Evolutionary conservation across 2,888 invertebrate species (phyloP).

Genomic region (Lobophora halterata): DNA sequence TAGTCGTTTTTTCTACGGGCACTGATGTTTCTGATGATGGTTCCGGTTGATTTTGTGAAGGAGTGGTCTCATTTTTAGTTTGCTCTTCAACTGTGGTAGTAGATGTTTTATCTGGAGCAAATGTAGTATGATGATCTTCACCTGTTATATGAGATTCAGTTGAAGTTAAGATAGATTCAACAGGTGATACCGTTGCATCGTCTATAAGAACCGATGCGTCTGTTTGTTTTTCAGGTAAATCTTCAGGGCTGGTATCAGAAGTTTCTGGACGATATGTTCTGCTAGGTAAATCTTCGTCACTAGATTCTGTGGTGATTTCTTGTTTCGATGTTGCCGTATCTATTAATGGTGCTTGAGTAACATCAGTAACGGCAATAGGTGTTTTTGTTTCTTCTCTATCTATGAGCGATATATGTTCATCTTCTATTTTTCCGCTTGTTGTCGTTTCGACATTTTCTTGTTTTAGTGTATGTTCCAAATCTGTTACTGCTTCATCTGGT

Average conservation of each 20-base stretch:
- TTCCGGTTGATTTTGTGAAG: conserved; percentile 24
- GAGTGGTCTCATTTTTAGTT: conserved; percentile 23
- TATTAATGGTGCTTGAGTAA: conserved; percentile 9
- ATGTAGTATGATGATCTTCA: conserved; percentile 14
- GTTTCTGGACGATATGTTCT: conserved; percentile 15
- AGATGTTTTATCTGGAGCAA: conserved; percentile 14
- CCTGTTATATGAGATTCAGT: conserved; percentile 11
- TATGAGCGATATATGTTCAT: conserved; percentile 3
- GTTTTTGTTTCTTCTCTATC: conserved; percentile 9
- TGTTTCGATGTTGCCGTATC: conserved; percentile 14
- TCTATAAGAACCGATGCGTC: conserved; percentile 5
- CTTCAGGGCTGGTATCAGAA: conserved; percentile 17
- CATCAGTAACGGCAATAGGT: conserved; percentile 8
- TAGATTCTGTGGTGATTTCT: conserved; percentile 6
- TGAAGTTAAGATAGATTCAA: conserved; percentile 6
- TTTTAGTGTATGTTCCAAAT: conserved; percentile 11
- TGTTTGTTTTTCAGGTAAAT: conserved; percentile 10
- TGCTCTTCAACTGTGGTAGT: conserved; percentile 13
- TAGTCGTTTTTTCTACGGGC: conserved; percentile 24
- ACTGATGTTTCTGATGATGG: conserved; percentile 18
- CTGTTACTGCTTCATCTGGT: conserved; percentile 7
- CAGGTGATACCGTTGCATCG: conserved; percentile 11
- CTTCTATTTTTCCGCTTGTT: conserved; percentile 7
- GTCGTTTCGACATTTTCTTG: conserved; percentile 19
- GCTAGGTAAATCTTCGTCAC: conserved; percentile 14